Conservation (phyloP, 2,113 vertebrate species). For the Scomber japonicus region DNA sequence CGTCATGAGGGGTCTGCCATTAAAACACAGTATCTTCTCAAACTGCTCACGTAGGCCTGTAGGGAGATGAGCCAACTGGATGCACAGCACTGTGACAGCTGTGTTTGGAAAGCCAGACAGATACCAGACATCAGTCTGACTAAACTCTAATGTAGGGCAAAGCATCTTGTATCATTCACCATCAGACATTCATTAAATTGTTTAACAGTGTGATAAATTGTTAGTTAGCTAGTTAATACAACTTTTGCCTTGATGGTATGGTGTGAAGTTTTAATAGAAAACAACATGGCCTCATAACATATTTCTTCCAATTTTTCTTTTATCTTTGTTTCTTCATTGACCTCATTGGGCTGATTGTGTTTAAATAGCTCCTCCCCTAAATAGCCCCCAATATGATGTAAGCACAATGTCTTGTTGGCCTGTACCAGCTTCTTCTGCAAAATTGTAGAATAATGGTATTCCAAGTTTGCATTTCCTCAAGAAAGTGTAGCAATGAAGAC, state of each 20-base stretch:
- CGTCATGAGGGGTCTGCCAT: constrained; percentile 59
- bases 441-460: too few relatives aligned
- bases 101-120: constrained; percentile 66
- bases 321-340: neutral
- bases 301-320: neutral
- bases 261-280: neutral
- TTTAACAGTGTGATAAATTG: neutral
- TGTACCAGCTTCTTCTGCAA: too few relatives aligned
- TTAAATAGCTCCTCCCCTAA: neutral
- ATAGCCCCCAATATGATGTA: too few relatives aligned
- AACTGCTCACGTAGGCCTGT: constrained; percentile 68
- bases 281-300: neutral
- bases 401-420: too few relatives aligned
- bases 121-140: constrained; percentile 53
- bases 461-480: too few relatives aligned
- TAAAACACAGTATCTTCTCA: constrained; percentile 71
- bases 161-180: neutral
- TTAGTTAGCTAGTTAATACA: neutral
- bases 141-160: constrained; percentile 9
- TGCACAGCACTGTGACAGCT: constrained; percentile 49
- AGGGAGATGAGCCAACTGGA: constrained; percentile 55
- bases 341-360: neutral
- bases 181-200: too few relatives aligned
- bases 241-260: neutral
- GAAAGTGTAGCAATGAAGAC: neutral